These are phyloP conservation scores for Willisornis vidua DNA, from an alignment of 2,113 vertebrate species.

Conservation along the genomic window DNA sequence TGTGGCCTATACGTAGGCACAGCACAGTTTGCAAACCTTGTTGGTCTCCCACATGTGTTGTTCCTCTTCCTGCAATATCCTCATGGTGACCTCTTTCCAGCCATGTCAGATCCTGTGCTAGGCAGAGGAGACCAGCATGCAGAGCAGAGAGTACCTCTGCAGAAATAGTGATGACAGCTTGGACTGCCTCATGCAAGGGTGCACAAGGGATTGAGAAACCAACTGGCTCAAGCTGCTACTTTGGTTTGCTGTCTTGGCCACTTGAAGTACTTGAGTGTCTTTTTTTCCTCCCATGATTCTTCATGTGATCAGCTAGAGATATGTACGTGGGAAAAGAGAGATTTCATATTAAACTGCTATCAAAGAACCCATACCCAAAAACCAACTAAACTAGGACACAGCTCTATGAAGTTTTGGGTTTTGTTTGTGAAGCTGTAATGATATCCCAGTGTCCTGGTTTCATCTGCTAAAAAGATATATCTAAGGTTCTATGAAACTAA, in stretches of 20 bases:
- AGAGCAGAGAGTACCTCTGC: accelerated
- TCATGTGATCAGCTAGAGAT: not conserved
- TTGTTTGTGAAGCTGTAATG: not conserved
- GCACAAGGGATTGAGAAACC: not conserved
- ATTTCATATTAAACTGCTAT: not conserved
- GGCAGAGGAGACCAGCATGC: not conserved
- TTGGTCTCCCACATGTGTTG: not conserved
- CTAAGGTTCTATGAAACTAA: not conserved
- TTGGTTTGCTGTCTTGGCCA: not conserved
- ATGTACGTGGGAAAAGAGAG: not conserved
- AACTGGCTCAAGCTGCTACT: not conserved
- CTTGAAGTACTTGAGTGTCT: not conserved
- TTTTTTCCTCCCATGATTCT: not conserved
- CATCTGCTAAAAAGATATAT: not conserved
- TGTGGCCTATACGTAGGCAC: not conserved
- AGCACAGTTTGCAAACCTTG: accelerated
- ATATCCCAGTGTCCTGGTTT: constrained; percentile 6
- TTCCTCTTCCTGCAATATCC: not conserved
- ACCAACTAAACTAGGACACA: not conserved
- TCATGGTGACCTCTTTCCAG: not conserved
- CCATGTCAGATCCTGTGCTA: not conserved
- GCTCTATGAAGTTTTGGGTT: not conserved
- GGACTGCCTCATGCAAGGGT: not conserved
- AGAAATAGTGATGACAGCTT: not conserved
- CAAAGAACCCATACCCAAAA: not conserved